These are phyloP conservation scores for Perizoma flavofasciatum DNA, from an alignment of 2,888 invertebrate genomes.

Conservation along the genomic window DNA sequence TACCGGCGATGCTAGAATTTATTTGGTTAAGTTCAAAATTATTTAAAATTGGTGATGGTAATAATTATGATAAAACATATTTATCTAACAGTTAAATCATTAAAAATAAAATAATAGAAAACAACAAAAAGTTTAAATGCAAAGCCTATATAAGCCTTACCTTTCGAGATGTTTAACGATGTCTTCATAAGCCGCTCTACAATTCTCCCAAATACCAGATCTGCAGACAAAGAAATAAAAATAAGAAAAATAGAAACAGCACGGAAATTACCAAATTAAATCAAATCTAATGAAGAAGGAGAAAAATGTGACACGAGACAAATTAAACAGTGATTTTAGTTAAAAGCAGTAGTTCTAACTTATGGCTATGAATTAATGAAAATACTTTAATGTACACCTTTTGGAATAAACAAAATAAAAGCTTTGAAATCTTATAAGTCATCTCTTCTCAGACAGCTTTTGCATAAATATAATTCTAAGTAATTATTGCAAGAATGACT, in stretches of 20 bases:
- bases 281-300: slow-evolving; percentile 13
- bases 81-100: slow-evolving; percentile 7
- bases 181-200: slow-evolving; percentile 97
- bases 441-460: too few species aligned
- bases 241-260: slow-evolving; percentile 64
- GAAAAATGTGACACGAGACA: slow-evolving; percentile 7
- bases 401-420: too few species aligned
- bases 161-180: slow-evolving; percentile 97
- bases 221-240: slow-evolving; percentile 83
- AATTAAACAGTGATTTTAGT: not conserved
- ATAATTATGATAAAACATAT: too few species aligned
- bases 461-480: too few species aligned
- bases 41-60: too few species aligned
- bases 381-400: too few species aligned
- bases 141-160: slow-evolving; percentile 78
- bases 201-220: slow-evolving; percentile 97
- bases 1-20: too few species aligned
- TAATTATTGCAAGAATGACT: too few species aligned
- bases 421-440: too few species aligned
- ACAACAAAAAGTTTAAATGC: slow-evolving; percentile 12
- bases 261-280: slow-evolving; percentile 47
- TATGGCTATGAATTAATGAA: too few species aligned
- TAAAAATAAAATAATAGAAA: slow-evolving; percentile 10
- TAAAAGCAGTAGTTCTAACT: too few species aligned
- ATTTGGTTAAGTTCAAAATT: too few species aligned